A percentile compares a stretch with the other conserved stretches of the same genome.
phyloP scores from a whole-genome alignment of 2,888 invertebrate species.

The Cerastis leucographa region DNA sequence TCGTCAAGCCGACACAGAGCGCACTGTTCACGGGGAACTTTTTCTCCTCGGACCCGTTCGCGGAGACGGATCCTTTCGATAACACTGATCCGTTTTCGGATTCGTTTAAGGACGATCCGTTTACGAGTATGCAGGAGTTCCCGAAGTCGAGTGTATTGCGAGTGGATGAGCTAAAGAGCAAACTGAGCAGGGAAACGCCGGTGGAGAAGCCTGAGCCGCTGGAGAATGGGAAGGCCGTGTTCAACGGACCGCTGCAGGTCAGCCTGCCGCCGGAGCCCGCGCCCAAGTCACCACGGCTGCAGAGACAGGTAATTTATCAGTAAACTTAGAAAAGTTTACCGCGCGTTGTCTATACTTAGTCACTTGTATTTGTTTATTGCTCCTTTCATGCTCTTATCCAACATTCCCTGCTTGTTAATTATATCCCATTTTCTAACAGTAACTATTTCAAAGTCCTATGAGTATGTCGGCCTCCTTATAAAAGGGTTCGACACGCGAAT shows the following conservation, averaged over 20 bases:
- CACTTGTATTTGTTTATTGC: not conserved
- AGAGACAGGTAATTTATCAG: constrained; percentile 79
- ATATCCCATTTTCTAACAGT: not conserved
- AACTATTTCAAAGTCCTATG: not conserved
- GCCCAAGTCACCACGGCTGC: constrained; percentile 85
- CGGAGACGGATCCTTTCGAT: constrained; percentile 94
- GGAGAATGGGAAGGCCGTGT: constrained; percentile 82
- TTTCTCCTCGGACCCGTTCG: constrained; percentile 92
- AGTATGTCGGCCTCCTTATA: not conserved
- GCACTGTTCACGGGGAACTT: constrained; percentile 78
- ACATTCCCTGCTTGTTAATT: not conserved
- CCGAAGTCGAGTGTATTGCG: constrained; percentile 77
- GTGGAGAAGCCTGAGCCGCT: constrained; percentile 69
- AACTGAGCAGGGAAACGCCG: constrained; percentile 72
- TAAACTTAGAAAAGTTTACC: not conserved
- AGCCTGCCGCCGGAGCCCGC: constrained; percentile 92
- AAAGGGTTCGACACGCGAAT: not conserved
- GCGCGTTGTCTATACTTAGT: not conserved
- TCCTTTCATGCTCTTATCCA: not conserved
- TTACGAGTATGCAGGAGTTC: constrained; percentile 87
- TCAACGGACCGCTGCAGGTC: constrained; percentile 93
- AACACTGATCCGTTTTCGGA: constrained; percentile 93
- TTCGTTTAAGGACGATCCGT: constrained; percentile 91
- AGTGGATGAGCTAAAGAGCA: constrained; percentile 78
- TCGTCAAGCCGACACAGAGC: constrained; percentile 79